phyloP scores from a whole-genome alignment of 2,113 vertebrate species.

The Seriola quinqueradiata region DNA sequence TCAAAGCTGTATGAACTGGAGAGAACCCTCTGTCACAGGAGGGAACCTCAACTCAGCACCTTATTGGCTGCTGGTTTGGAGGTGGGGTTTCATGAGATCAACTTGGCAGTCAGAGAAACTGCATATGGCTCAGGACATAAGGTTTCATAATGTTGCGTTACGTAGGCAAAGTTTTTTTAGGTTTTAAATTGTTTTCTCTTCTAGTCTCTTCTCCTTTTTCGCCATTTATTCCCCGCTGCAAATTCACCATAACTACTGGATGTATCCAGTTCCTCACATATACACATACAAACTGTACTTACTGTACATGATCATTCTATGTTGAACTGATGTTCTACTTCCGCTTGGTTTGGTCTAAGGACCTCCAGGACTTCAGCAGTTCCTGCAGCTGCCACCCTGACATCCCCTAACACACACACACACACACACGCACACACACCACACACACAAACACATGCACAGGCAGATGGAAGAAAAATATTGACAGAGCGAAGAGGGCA shows the following conservation, averaged over 20 bases:
- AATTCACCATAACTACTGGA: not conserved
- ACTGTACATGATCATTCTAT: not conserved
- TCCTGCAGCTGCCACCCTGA: slow-evolving; percentile 51
- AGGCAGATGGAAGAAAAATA: too few relatives aligned
- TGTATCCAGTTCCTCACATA: not conserved
- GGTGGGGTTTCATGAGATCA: slow-evolving; percentile 53
- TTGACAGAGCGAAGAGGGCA: too few relatives aligned
- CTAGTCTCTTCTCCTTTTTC: not conserved
- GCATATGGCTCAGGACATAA: not conserved
- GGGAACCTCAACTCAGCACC: slow-evolving; percentile 28
- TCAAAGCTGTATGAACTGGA: slow-evolving; percentile 61
- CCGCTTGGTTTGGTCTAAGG: slow-evolving; percentile 37
- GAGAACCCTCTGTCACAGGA: slow-evolving; percentile 51
- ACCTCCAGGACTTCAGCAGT: slow-evolving; percentile 19
- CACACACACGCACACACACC: not conserved
- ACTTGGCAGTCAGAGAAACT: slow-evolving; percentile 5
- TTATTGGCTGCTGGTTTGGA: slow-evolving; percentile 69
- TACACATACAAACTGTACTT: not conserved
- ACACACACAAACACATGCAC: too few relatives aligned
- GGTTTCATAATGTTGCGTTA: slow-evolving; percentile 17
- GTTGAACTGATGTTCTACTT: slow-evolving; percentile 36
- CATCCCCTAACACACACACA: not conserved
- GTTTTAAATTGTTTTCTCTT: not conserved
- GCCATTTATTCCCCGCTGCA: not conserved
- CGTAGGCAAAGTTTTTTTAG: not conserved